A percentile compares a stretch with the other conserved stretches of the same genome.
Conservation (phyloP, 53 echinoderm and acorn worm genomes). For the Hippasteria phrygiana region DNA sequence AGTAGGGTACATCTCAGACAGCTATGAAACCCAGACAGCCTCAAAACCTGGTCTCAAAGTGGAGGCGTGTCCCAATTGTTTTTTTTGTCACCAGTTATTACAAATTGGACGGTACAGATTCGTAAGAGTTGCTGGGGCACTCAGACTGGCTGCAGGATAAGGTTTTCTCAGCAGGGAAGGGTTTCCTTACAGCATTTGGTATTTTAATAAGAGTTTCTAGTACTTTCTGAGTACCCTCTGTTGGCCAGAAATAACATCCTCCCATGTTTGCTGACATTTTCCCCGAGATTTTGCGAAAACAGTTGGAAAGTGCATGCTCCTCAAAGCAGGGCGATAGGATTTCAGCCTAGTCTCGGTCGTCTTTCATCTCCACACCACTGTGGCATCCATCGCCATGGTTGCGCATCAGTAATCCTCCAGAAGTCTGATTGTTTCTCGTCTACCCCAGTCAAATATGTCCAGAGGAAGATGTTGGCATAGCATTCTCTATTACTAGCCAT, state of each 20-base stretch:
- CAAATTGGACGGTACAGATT: no score
- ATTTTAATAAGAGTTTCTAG: background rate
- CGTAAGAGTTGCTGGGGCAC: no score
- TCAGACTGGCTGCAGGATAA: no score
- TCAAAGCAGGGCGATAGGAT: background rate
- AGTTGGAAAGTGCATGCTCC: background rate
- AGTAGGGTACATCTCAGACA: background rate
- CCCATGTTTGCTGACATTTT: background rate
- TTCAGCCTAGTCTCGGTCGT: background rate
- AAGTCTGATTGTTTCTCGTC: conserved; percentile 10
- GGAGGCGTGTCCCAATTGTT: no score
- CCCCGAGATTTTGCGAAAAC: conserved; percentile 10
- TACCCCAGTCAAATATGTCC: conserved; percentile 1
- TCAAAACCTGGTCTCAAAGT: no score
- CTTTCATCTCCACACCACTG: background rate
- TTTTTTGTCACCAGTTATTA: no score
- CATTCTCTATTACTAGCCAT: background rate
- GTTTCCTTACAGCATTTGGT: no score
- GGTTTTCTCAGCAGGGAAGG: no score
- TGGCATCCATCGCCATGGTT: background rate
- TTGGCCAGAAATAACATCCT: background rate
- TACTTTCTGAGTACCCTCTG: conserved; percentile 6
- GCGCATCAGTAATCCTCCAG: background rate
- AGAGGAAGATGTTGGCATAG: background rate
- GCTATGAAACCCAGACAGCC: no score